Evolutionary conservation across 2,113 vertebrate genomes (phyloP).

Genomic region (Cepphus grylle): DNA sequence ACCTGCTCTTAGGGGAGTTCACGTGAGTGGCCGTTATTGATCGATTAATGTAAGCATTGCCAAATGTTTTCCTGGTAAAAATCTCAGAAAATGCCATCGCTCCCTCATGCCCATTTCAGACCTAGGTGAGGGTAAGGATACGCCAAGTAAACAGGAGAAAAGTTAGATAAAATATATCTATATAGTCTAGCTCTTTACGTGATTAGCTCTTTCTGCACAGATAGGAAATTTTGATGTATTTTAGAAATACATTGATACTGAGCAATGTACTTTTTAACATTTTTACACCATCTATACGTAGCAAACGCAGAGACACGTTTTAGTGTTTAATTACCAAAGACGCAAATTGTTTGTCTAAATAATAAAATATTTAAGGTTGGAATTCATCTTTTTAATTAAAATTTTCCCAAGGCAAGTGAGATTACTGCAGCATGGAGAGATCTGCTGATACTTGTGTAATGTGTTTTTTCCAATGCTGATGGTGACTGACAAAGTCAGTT

Average conservation of each 20-base stretch:
- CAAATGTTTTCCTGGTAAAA: background rate
- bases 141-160: background rate
- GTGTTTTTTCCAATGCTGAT: slow-evolving; percentile 46
- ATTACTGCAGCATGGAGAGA: background rate
- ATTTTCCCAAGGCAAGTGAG: slow-evolving; percentile 51
- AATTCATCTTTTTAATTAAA: slow-evolving; percentile 60
- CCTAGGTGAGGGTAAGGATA: background rate
- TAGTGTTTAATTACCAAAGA: background rate
- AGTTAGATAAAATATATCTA: background rate
- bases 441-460: background rate
- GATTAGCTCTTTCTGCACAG: background rate
- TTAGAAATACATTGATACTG: background rate
- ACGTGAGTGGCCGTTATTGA: background rate
- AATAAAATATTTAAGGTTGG: slow-evolving; percentile 51
- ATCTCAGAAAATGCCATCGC: background rate
- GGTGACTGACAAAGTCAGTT: slow-evolving; percentile 70
- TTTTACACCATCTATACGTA: background rate
- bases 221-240: background rate
- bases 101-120: background rate
- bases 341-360: slow-evolving; percentile 26
- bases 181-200: background rate
- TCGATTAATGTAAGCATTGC: background rate
- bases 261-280: background rate
- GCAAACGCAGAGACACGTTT: background rate
- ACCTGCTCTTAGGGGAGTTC: background rate